Evolutionary conservation across 2,888 invertebrate genomes (phyloP), one percentile per base, ranked within the genome.

Genomic region (Rhagophthalmus giganteus): DNA sequence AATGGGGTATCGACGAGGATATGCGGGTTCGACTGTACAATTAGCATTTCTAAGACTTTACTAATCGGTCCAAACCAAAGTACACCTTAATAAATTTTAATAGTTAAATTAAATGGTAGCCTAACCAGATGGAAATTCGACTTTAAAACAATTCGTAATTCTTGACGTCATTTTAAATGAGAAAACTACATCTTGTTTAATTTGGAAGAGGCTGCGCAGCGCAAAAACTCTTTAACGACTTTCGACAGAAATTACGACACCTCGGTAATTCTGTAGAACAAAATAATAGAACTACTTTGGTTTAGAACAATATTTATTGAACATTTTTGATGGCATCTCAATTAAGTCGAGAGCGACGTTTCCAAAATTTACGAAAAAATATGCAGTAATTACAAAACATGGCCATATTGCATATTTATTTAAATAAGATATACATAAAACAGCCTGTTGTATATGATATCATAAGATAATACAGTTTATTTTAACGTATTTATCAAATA

Each of bases 381-480:
- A 58, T 52, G 53, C 57, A 54, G 53, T 45, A 47, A 60, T 64
- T 61, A 63, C 54, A 63, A 64, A 60, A 62, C 65, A 45, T 67
- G 64, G 60, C 65, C 65, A 64, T 67, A 68, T 66, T 68, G 67
- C 65, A 64, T 67, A 63, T 68, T 68, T 67, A 66, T 67, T 67
- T 64, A 68, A 67, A 68, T 67, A 63, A 67, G 62, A 67, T 67
- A 68, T 65, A 68, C 41, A 37, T 40, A 64, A 66, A 67, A 68
- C 65, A 68, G 65, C 65, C 65, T 65, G 66, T 66, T 63, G 64
- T 65, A 66, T 62, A 57, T 60, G 47, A 57, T 55, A 52, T 48
- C 55, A 59, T 57, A 57, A 56, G 58, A 61, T 58, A 59, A 61
- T 61, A 61, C 60, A 59, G 55, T 59, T 54, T 45, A 57, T 60